Conservation (phyloP, 92 coral and sea anemone species). For the Metridium senile region DNA sequence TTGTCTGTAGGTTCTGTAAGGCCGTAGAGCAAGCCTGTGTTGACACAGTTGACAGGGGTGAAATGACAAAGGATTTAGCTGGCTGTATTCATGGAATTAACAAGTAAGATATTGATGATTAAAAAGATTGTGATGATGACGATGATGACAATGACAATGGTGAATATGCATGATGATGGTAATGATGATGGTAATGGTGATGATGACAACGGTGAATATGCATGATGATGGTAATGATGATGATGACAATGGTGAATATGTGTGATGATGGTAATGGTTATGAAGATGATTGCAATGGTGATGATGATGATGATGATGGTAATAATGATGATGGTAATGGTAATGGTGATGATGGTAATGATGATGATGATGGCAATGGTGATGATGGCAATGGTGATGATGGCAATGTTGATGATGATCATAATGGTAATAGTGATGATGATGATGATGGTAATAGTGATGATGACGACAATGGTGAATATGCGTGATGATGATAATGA, state of each 20-base stretch:
- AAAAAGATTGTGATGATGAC: neutral
- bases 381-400: neutral
- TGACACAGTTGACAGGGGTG: conserved; percentile 82
- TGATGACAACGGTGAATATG: neutral
- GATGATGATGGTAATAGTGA: neutral
- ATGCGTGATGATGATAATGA: neutral
- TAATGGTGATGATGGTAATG: neutral
- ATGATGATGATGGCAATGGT: neutral
- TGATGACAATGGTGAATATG: neutral
- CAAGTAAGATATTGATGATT: conserved; percentile 63
- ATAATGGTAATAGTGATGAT: neutral
- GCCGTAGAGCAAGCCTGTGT: conserved; percentile 95
- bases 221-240: neutral
- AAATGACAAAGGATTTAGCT: conserved; percentile 98
- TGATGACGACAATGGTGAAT: neutral
- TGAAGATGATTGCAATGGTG: neutral
- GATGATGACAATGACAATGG: neutral
- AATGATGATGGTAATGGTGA: neutral
- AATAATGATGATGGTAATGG: neutral
- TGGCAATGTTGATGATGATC: neutral
- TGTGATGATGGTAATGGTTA: neutral
- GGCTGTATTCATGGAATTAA: conserved; percentile 92
- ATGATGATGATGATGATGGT: neutral
- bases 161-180: neutral
- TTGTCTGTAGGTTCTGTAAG: conserved; percentile 82